These are phyloP conservation scores for Trichopria drosophilae DNA, from an alignment of 2,888 invertebrate genomes.

Conservation along the genomic window DNA sequence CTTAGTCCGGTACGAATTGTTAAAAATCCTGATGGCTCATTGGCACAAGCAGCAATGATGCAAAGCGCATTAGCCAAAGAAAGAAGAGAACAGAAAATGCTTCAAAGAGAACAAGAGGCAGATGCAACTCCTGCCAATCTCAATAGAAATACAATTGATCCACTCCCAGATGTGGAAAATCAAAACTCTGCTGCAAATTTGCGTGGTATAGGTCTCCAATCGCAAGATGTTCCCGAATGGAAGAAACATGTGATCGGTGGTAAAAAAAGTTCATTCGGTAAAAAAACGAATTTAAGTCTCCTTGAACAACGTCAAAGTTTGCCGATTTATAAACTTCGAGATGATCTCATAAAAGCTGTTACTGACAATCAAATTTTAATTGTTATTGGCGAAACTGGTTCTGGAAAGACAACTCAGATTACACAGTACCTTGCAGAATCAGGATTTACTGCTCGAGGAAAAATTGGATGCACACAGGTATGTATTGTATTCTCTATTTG, in stretches of 20 bases:
- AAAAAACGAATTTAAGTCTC: slow-evolving; percentile 90
- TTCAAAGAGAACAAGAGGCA: slow-evolving; percentile 88
- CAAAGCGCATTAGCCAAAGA: slow-evolving; percentile 97
- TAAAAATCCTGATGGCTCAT: slow-evolving; percentile 97
- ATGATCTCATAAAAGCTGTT: slow-evolving; percentile 92
- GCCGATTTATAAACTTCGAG: slow-evolving; percentile 94
- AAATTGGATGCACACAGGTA: slow-evolving; percentile 88
- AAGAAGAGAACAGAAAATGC: slow-evolving; percentile 91
- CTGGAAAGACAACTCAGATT: slow-evolving; percentile 98
- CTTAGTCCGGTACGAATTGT: slow-evolving; percentile 92
- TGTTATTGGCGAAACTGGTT: slow-evolving; percentile 98
- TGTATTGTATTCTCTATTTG: no score
- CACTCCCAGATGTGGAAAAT: slow-evolving; percentile 80
- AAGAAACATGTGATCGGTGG: slow-evolving; percentile 98
- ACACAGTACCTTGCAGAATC: slow-evolving; percentile 97
- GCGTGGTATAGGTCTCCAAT: slow-evolving; percentile 80
- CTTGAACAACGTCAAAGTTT: slow-evolving; percentile 93
- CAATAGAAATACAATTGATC: slow-evolving; percentile 59
- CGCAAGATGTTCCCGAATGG: slow-evolving; percentile 97
- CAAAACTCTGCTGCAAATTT: slow-evolving; percentile 75
- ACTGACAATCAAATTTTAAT: slow-evolving; percentile 95
- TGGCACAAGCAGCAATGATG: slow-evolving; percentile 99
- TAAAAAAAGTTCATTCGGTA: slow-evolving; percentile 96
- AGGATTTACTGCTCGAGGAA: slow-evolving; percentile 87
- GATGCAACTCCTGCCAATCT: slow-evolving; percentile 81